Conservation (phyloP, 2,113 vertebrate species). For the Haplochromis burtoni region DNA sequence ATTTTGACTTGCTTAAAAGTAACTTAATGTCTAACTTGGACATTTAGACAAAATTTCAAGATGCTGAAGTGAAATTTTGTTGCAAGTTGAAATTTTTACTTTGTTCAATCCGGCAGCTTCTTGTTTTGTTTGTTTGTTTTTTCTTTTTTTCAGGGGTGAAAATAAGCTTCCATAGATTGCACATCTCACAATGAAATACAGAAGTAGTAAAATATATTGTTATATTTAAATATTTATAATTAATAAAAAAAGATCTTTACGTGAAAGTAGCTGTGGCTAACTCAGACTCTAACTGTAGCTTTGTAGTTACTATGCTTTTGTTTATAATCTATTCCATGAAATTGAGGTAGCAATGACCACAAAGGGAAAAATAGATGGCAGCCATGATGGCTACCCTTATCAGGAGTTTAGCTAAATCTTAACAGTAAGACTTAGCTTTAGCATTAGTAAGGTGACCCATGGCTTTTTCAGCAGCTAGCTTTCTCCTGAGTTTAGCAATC, state of each 20-base stretch:
- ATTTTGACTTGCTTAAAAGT: not conserved
- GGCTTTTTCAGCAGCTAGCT: not conserved
- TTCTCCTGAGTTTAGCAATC: not conserved
- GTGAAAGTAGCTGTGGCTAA: not conserved
- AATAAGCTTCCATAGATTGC: not conserved
- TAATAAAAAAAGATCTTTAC: not conserved
- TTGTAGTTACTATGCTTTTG: not conserved
- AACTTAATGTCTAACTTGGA: not conserved
- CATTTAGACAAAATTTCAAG: not conserved
- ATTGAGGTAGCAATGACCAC: not conserved
- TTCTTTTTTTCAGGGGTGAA: not conserved
- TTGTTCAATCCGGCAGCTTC: accelerated
- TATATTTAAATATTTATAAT: not conserved
- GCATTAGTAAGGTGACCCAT: not conserved
- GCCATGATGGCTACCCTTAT: not conserved
- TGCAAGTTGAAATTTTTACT: not conserved
- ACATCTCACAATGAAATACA: not conserved
- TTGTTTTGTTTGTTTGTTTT: accelerated
- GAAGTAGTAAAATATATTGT: not conserved
- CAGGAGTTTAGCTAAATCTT: not conserved
- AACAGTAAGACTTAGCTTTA: not conserved
- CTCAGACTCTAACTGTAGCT: not conserved
- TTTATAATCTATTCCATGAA: not conserved
- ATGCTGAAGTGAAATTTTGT: not conserved
- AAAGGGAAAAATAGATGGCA: not conserved